These are phyloP conservation scores for Podiceps cristatus DNA, from an alignment of 2,113 vertebrate species.

Conservation along the genomic window DNA sequence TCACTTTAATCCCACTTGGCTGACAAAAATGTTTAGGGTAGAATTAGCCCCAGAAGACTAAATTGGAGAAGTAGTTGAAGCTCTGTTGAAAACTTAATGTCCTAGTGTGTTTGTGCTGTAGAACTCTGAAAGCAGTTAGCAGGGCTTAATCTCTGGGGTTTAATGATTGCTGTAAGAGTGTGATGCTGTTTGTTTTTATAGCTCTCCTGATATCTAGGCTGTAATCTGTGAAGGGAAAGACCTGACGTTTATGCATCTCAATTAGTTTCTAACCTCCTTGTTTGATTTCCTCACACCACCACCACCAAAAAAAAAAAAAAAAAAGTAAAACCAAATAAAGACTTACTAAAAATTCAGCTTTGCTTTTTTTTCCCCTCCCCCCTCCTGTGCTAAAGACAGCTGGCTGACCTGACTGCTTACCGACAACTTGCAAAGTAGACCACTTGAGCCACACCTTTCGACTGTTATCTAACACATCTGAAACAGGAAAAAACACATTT, in stretches of 20 bases:
- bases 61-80: not conserved
- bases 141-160: not conserved
- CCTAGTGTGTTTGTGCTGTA: not conserved
- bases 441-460: constrained; percentile 42
- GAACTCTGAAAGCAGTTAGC: not conserved
- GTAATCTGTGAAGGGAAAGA: not conserved
- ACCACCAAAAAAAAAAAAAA: not conserved
- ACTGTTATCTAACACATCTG: constrained; percentile 27
- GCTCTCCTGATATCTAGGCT: not conserved
- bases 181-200: not conserved
- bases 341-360: not conserved
- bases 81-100: not conserved
- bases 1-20: not conserved
- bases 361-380: not conserved
- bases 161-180: not conserved
- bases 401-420: not conserved
- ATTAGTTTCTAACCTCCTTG: not conserved
- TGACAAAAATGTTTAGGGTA: not conserved
- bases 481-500: constrained; percentile 62
- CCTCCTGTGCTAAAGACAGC: not conserved
- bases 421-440: not conserved
- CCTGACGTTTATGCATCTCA: not conserved
- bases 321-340: not conserved
- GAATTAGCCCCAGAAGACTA: not conserved
- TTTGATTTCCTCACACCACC: not conserved